Evolutionary conservation across 1,140 invertebrate species (phyloP).

Genomic region (Drosophila sechellia): DNA sequence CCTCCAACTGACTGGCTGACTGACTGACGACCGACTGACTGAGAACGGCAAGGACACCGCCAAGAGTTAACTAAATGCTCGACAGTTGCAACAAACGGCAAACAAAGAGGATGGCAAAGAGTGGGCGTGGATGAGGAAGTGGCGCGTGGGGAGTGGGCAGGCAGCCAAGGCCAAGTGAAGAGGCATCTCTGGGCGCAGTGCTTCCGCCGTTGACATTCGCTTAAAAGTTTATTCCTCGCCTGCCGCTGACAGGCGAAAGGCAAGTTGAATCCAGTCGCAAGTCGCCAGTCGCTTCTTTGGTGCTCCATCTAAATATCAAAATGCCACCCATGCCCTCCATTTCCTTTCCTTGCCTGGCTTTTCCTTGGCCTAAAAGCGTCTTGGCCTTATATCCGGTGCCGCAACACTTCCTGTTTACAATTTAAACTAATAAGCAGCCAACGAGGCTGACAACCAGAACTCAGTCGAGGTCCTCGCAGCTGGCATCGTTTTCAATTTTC

Average conservation of each 20-base stretch:
- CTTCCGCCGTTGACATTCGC: slow-evolving; percentile 54
- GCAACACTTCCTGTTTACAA: slow-evolving; percentile 79
- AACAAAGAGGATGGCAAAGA: slow-evolving; percentile 9
- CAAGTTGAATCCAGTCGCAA: slow-evolving; percentile 33
- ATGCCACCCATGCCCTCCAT: not conserved
- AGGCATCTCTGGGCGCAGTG: slow-evolving; percentile 40
- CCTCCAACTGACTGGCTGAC: slow-evolving; percentile 14
- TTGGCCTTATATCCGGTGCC: slow-evolving; percentile 66
- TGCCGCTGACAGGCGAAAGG: slow-evolving; percentile 57
- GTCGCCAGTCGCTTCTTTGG: slow-evolving; percentile 6
- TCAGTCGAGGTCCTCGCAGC: slow-evolving; percentile 24
- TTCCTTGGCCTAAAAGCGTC: slow-evolving; percentile 9
- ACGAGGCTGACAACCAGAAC: slow-evolving; percentile 42
- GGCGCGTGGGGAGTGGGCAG: not conserved
- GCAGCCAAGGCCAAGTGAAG: slow-evolving; percentile 34
- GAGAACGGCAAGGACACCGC: slow-evolving; percentile 64
- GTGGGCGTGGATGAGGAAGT: not conserved
- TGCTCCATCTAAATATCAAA: slow-evolving; percentile 15
- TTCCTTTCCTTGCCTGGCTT: not conserved
- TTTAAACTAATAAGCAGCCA: slow-evolving; percentile 79
- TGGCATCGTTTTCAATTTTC: slow-evolving; percentile 60
- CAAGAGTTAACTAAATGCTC: slow-evolving; percentile 80
- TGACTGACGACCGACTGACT: slow-evolving; percentile 22
- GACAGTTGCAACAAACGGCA: slow-evolving; percentile 72
- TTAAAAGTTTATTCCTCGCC: slow-evolving; percentile 56